Base-by-base conservation (phyloP, 2,888 invertebrate genomes). In the Eulithis testata region DNA sequence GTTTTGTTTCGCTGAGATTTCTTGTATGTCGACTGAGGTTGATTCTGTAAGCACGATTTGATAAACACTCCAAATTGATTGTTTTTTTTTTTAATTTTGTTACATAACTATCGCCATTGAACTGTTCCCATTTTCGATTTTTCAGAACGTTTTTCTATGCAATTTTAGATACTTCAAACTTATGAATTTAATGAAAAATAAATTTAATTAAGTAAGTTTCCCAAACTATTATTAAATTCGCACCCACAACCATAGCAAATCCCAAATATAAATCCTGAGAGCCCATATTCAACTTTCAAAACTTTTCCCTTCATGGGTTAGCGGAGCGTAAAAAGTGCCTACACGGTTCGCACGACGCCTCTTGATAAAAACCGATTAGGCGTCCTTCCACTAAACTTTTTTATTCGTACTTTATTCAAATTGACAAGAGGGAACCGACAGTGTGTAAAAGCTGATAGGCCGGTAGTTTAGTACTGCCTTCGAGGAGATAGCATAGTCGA, bases 391-490 rank as follows among this genome's bases (percentile, higher is more conserved):
- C 81, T 82, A 83, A 79, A 84, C 81, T 83, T 87, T 82, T 86
- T 87, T 86, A 86, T 83, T 85, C 78, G 78, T 77, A 80, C 81
- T 85, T 88, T 88, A 88, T 88, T 88, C 83, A 87, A 88, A 87
- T 86, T 80, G 87, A 84, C 83, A 80, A 74, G 78, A 81, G 77
- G 75, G 76, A 83, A 78, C 81, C 80, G 83, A 77, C 81, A 81
- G 87, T 76, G 83, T 83, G 87, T 87, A 85, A 88, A 81, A 76
- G 77, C 85, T 78, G 88, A 88, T 86, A 88, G 83, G 81, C 76
- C 68, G 77, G 78, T 81, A 82, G 81, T 89, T 87, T 85, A 86
- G 82, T 84, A 76, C 70, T 73, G 84, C 68, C 61, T 75, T 72
- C 73, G 74, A 79, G 76, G 77, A 82, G 84, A 87, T 80, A 77